Conservation (phyloP, 1,140 invertebrate genomes). For the Ostrea denselamellosa region DNA sequence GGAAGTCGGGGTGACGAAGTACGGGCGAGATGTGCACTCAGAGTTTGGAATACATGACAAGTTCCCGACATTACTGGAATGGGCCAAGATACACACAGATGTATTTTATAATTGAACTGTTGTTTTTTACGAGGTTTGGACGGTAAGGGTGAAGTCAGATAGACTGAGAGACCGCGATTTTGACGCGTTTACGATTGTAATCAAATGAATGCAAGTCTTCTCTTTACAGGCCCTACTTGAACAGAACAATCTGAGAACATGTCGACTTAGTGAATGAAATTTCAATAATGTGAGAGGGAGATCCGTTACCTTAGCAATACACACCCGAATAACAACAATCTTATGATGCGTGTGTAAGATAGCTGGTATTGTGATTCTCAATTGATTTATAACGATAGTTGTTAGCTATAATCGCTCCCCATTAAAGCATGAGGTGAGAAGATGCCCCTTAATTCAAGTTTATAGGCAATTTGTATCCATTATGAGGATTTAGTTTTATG, state of each 20-base stretch:
- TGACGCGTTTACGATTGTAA: constrained; percentile 22
- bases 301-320: neutral
- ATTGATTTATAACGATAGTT: constrained; percentile 18
- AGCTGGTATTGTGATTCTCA: constrained; percentile 2
- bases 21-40: constrained; percentile 4
- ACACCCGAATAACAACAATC: neutral
- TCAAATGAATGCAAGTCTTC: constrained; percentile 10
- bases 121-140: constrained; percentile 17
- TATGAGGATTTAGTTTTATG: constrained; percentile 26
- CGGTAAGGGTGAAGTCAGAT: constrained; percentile 13
- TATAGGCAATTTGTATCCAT: constrained; percentile 48
- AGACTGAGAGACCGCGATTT: neutral
- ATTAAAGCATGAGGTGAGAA: constrained; percentile 39
- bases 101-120: constrained; percentile 36
- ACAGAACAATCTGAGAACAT: constrained; percentile 14
- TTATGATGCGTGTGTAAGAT: neutral
- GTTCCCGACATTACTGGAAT: neutral
- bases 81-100: constrained; percentile 28
- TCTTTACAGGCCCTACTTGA: neutral
- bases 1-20: neutral
- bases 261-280: constrained; percentile 3
- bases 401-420: constrained; percentile 41
- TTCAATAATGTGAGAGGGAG: neutral
- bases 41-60: constrained; percentile 19
- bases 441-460: constrained; percentile 46